These are phyloP conservation scores for Galeruca laticollis DNA, from an alignment of 2,888 invertebrate genomes.

Conservation along the genomic window DNA sequence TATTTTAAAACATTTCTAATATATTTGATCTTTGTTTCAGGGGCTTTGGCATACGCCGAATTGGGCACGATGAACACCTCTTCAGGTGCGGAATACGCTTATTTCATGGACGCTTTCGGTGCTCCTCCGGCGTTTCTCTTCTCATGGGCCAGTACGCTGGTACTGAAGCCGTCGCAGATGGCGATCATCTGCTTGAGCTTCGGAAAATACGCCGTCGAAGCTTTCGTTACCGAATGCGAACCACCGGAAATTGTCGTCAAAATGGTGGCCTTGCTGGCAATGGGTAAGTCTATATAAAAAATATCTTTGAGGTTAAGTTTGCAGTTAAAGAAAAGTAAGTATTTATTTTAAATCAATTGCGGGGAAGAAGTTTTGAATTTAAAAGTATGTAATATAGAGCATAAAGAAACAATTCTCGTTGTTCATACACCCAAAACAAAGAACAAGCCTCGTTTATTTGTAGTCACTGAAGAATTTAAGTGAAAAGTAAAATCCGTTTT, in stretches of 20 bases:
- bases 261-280: constrained; percentile 87
- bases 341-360: no score
- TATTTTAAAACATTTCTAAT: no score
- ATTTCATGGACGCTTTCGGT: constrained; percentile 96
- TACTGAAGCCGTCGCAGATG: constrained; percentile 94
- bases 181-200: constrained; percentile 94
- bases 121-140: constrained; percentile 92
- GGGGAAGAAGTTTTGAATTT: no score
- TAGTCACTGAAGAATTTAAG: no score
- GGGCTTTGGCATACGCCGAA: constrained; percentile 94
- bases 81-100: constrained; percentile 95
- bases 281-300: constrained; percentile 73
- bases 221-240: constrained; percentile 88
- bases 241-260: constrained; percentile 87
- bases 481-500: no score
- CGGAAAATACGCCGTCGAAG: constrained; percentile 93
- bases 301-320: no score
- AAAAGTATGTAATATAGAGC: no score
- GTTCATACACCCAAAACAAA: no score
- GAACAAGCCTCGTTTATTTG: no score
- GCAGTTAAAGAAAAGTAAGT: no score
- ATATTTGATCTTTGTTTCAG: no score
- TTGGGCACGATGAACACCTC: constrained; percentile 96
- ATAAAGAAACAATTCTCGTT: no score
- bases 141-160: constrained; percentile 93